Base-by-base conservation (phyloP, 2,797 vertebrate genomes). In the Microhierax caerulescens region DNA sequence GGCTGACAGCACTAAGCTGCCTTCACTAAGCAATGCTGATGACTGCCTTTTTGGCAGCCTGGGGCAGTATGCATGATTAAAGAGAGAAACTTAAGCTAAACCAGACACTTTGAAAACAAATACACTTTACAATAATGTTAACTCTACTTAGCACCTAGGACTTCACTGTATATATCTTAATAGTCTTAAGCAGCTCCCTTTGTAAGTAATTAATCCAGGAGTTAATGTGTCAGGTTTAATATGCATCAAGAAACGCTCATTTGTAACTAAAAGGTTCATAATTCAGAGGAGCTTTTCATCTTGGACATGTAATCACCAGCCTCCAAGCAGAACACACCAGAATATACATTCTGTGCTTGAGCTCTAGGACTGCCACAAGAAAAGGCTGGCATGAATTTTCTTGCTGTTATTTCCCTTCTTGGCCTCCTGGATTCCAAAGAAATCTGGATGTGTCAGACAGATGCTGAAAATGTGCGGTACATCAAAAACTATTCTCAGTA, bases 11-110 rank as follows among this genome's bases (percentile, higher is more conserved):
- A 85, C 94, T 97, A 97, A 98, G 94, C 96, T 97, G 91, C 84
- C 94, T 97, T 97, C 94, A 92, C 91, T 96, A 95, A 97, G 96
- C 86, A 96, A 93, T 83, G 95, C 95, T 98, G 97, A 97, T 91
- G 94, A 32, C 47, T 96, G 94, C 95, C 81, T 97, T 95, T 97
- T 88, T 82, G 93, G 91, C 91, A 97, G 96, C 95, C 82, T 72
- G 64, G 56, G 90, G 96, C 92, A 97, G 82, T 79, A 41, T 91
- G 64, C 75, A 84, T 98, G 94, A 98, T 98, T 97, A 97, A 97
- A 97, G 92, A 83, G 69, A 81, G 51, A 93, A 94, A 95, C 69
- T 93, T 90, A 95, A 94, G 90, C 94, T 96, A 96, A 96, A 93
- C 53, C 67, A 95, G 92, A 78, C 80, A 96, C 93, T 96, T 96